Evolutionary conservation across 1,140 invertebrate species (phyloP).

Genomic region (Calliphora vicina): DNA sequence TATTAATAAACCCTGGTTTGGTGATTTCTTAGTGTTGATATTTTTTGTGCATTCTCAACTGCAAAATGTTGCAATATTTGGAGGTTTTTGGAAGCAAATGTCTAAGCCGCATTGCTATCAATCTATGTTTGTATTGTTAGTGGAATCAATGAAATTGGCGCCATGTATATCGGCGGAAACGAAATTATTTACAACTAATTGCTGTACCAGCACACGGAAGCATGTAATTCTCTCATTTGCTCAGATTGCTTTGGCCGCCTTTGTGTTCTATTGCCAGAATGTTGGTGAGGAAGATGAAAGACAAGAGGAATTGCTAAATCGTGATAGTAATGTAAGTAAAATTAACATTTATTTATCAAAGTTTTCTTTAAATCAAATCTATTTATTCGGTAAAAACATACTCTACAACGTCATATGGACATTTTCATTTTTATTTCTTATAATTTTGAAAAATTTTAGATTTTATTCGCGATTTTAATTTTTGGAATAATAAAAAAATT

Average conservation of each 20-base stretch:
- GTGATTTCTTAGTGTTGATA: conserved; percentile 3
- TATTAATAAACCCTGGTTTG: conserved; percentile 33
- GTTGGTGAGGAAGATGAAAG: not conserved
- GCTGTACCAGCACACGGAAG: conserved; percentile 35
- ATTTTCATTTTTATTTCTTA: no score
- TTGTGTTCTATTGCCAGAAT: conserved; percentile 24
- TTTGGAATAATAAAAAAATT: no score
- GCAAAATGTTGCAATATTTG: conserved; percentile 12
- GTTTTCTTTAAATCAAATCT: no score
- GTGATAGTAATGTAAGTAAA: conserved; percentile 10
- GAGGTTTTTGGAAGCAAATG: conserved; percentile 36
- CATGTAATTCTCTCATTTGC: conserved; percentile 35
- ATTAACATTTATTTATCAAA: no score
- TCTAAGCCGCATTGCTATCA: conserved; percentile 19
- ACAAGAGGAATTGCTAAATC: not conserved
- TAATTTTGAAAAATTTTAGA: no score
- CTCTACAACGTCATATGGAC: no score
- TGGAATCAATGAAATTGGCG: conserved; percentile 19
- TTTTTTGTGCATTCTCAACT: conserved; percentile 3
- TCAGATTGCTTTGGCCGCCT: not conserved
- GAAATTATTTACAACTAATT: conserved; percentile 20
- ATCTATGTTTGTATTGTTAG: conserved; percentile 18
- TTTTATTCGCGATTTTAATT: no score
- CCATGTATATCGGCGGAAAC: conserved; percentile 25
- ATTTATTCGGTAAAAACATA: no score